phyloP scores from a whole-genome alignment of 2,888 invertebrate genomes.

The Tachina fera region DNA sequence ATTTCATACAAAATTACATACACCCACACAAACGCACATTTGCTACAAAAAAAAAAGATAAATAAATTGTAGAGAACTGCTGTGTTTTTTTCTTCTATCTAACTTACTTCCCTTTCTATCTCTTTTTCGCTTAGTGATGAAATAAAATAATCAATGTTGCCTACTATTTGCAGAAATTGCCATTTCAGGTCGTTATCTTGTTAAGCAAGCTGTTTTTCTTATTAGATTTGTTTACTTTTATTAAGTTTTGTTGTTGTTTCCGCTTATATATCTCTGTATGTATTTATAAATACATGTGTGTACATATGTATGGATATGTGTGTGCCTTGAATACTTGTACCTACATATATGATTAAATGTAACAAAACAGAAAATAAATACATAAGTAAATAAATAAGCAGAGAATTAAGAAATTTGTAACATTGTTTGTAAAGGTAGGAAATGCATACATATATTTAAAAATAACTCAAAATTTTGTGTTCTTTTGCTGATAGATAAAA shows the following conservation, averaged over 20 bases:
- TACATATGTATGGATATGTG: background rate
- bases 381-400: background rate
- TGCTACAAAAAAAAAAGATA: slow-evolving; percentile 11
- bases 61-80: slow-evolving; percentile 5
- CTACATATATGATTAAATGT: slow-evolving; percentile 18
- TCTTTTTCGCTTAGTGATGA: background rate
- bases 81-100: background rate
- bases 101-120: background rate
- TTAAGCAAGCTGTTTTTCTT: slow-evolving; percentile 66
- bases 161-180: slow-evolving; percentile 64
- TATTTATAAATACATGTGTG: background rate
- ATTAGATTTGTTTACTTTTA: slow-evolving; percentile 66
- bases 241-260: slow-evolving; percentile 41
- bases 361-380: background rate
- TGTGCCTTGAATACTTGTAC: background rate
- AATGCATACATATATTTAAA: no score
- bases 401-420: background rate
- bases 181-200: slow-evolving; percentile 65
- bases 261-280: slow-evolving; percentile 10
- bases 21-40: background rate
- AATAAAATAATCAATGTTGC: slow-evolving; percentile 53
- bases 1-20: background rate
- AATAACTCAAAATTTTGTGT: no score
- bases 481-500: no score
- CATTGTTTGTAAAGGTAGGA: no score